phyloP scores from a whole-genome alignment of 2,113 vertebrate genomes.

The Corvus hawaiiensis region DNA sequence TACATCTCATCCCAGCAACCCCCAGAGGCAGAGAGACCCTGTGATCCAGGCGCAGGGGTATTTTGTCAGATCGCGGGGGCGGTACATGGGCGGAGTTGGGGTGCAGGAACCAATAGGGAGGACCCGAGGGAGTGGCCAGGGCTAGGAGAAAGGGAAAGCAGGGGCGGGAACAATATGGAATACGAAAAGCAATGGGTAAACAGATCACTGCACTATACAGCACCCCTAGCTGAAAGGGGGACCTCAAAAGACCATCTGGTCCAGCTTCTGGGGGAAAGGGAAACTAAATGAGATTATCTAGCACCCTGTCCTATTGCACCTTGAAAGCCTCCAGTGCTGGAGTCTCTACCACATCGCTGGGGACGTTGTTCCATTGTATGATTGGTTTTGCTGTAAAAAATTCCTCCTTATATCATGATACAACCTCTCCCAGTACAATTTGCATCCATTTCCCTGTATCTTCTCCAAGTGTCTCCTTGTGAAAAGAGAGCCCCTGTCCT shows the following conservation, averaged over 20 bases:
- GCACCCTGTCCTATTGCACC: neutral
- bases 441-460: fast-evolving
- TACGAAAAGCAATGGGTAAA: no score
- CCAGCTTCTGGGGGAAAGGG: neutral
- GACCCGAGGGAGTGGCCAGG: no score
- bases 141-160: no score
- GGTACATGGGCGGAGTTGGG: no score
- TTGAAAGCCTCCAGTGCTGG: neutral
- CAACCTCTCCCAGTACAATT: neutral
- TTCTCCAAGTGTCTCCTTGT: neutral
- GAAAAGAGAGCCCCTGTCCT: neutral
- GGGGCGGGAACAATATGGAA: no score
- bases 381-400: neutral
- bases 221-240: neutral
- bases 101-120: no score
- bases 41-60: no score
- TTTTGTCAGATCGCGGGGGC: no score
- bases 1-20: no score
- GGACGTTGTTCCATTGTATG: neutral
- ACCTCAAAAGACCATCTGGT: neutral
- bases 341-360: neutral
- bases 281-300: neutral
- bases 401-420: neutral
- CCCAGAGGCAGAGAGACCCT: no score
- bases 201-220: neutral